Base-by-base conservation (phyloP, 2,113 vertebrate species). In the Ictalurus furcatus region DNA sequence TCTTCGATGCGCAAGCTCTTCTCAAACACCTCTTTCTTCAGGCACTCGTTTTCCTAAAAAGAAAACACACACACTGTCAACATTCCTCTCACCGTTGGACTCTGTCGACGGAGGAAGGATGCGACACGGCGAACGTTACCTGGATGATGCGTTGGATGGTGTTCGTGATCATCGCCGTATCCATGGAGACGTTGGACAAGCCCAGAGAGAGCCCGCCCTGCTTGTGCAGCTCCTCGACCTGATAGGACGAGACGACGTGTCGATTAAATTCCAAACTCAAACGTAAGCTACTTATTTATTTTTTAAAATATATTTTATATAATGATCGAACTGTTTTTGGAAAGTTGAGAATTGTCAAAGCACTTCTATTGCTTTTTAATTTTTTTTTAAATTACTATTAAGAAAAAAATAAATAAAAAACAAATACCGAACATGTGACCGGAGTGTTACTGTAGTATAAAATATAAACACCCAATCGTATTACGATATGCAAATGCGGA, bases 11-110 rank as follows among this genome's bases (percentile, higher is more conserved):
- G 97, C 88, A 95, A 94, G 93, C 97, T 99, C 94, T 99, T 99
- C 90, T 99, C 98, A 94, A 98, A 97, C 6, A 99, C 93, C 90
- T 99, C 98, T 74, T 98, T 98, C 93, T 99, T 99, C 88, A 99
- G 94, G 83, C 97, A 97, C 92, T 99, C 98, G 12, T 99, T 99
- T 94, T 99, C 98, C 98, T 99, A 92, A 83, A 40, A 37, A 48
- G 3, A 12, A 13, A 17, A 5, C 14, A n/a, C 44, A 28, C 74
- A 37, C 44, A 54, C 76, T 0, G 25, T 56, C 28, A 80, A 28
- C 30, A 19, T 30, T n/a, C 48, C 78, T n/a, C 78, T 71, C 16
- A 5, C n/a, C 21, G 21, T 34, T 19, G 30, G 54, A 56, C 78
- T 2, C 25, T 52, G 16, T 87, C 34, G 0, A 61, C 23, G 5